Evolutionary conservation across 2,888 invertebrate genomes (phyloP).

Genomic region (Drosophila putrida): DNA sequence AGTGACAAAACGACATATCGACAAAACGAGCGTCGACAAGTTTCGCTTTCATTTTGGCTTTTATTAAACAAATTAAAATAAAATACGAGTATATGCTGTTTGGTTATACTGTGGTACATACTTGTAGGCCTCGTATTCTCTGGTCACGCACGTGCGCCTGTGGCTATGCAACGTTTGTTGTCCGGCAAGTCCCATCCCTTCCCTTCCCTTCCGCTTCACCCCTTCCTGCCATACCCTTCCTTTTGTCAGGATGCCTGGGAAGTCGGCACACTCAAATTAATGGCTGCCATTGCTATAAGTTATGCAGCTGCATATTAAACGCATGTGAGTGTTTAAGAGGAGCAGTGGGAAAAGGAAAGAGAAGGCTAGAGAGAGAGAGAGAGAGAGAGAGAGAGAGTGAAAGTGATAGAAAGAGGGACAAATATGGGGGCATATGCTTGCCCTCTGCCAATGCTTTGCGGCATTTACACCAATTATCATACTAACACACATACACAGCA

Average conservation of each 20-base stretch:
- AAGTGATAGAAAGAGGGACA: slow-evolving; percentile 11
- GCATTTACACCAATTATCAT: slow-evolving; percentile 81
- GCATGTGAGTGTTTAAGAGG: slow-evolving; percentile 31
- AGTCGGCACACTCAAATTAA: slow-evolving; percentile 69
- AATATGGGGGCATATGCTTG: slow-evolving; percentile 27
- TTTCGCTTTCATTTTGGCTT: slow-evolving; percentile 52
- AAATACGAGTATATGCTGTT: slow-evolving; percentile 57
- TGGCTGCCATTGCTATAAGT: slow-evolving; percentile 75
- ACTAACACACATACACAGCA: slow-evolving; percentile 29
- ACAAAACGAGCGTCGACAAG: slow-evolving; percentile 30
- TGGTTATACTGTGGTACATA: slow-evolving; percentile 23
- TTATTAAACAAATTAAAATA: slow-evolving; percentile 79
- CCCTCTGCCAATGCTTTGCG: slow-evolving; percentile 56
- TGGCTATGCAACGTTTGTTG: slow-evolving; percentile 72
- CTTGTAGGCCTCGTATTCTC: slow-evolving; percentile 15
- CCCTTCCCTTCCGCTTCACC: not conserved
- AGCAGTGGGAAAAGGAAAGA: not conserved
- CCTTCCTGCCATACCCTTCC: not conserved
- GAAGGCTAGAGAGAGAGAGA: slow-evolving; percentile 3
- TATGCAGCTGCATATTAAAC: slow-evolving; percentile 81
- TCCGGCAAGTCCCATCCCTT: not conserved
- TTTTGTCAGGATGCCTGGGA: slow-evolving; percentile 3
- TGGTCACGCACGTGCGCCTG: slow-evolving; percentile 80
- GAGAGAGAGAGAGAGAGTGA: slow-evolving; percentile 9
- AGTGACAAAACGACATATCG: not conserved